Evolutionary conservation across 1,140 invertebrate species (phyloP).

Genomic region (Ephestia elutella): DNA sequence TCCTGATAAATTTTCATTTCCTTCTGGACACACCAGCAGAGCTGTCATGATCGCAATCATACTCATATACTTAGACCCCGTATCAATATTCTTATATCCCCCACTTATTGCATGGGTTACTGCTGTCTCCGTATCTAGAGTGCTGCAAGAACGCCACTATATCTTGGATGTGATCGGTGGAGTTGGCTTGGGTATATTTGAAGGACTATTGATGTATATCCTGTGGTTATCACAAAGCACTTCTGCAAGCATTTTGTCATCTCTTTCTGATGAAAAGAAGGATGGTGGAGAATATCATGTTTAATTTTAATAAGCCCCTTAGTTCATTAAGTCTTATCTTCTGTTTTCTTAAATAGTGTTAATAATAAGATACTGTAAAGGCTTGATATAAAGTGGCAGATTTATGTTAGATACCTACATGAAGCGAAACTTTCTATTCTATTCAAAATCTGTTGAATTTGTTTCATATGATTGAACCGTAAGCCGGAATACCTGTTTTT

Average conservation of each 20-base stretch:
- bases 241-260: conserved; percentile 52
- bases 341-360: too few species aligned
- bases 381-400: too few species aligned
- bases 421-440: too few species aligned
- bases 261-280: conserved; percentile 62
- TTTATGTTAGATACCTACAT: too few species aligned
- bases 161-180: conserved; percentile 90
- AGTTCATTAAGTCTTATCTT: too few species aligned
- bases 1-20: conserved; percentile 95
- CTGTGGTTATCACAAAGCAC: conserved; percentile 79
- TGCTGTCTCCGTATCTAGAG: conserved; percentile 84
- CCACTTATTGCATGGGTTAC: conserved; percentile 84
- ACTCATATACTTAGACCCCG: conserved; percentile 78
- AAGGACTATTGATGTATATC: conserved; percentile 79
- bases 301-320: conserved; percentile 19
- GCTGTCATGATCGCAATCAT: conserved; percentile 85
- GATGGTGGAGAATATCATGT: conserved; percentile 69
- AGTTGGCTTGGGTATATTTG: conserved; percentile 81
- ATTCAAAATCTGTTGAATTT: too few species aligned
- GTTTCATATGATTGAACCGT: too few species aligned
- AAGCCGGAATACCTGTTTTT: too few species aligned
- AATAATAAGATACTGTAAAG: too few species aligned
- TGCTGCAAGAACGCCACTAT: conserved; percentile 86
- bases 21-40: conserved; percentile 95
- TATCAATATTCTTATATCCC: conserved; percentile 76